Evolutionary conservation across 2,113 vertebrate genomes (phyloP).

Genomic region (Oncorhynchus gorbuscha): DNA sequence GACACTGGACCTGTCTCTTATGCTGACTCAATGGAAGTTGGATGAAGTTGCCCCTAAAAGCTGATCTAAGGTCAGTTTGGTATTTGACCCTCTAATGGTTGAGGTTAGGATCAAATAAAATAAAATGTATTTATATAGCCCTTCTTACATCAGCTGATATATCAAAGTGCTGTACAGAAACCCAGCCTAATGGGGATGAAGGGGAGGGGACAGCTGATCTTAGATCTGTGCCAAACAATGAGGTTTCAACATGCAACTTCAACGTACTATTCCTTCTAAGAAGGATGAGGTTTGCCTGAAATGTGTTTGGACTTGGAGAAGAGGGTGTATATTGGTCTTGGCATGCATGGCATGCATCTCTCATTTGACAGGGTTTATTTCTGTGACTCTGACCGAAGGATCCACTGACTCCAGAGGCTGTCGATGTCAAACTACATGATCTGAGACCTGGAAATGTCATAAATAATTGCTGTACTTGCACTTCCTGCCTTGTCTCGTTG

Average conservation of each 20-base stretch:
- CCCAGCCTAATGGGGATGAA: too few species aligned
- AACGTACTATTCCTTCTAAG: not conserved
- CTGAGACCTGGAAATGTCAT: constrained; percentile 51
- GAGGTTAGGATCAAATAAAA: too few species aligned
- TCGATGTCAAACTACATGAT: constrained; percentile 49
- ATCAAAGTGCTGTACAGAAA: too few species aligned
- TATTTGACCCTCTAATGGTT: not conserved
- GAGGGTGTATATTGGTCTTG: too few species aligned
- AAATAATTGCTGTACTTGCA: constrained; percentile 58
- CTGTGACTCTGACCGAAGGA: constrained; percentile 29
- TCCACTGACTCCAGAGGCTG: constrained; percentile 43
- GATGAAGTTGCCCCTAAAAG: not conserved
- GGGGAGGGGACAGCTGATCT: not conserved
- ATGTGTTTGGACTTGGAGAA: too few species aligned
- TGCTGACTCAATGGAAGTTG: not conserved
- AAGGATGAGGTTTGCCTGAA: too few species aligned
- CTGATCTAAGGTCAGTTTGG: not conserved
- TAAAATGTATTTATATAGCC: too few species aligned
- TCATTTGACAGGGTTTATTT: constrained; percentile 42
- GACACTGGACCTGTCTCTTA: not conserved
- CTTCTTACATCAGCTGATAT: too few species aligned
- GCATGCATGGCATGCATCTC: too few species aligned
- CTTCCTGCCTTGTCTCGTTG: constrained; percentile 55
- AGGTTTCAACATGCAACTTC: not conserved
- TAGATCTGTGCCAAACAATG: not conserved